These are phyloP conservation scores for Illadopsis cleaveri DNA, from an alignment of 2,113 vertebrate species.

Conservation along the genomic window DNA sequence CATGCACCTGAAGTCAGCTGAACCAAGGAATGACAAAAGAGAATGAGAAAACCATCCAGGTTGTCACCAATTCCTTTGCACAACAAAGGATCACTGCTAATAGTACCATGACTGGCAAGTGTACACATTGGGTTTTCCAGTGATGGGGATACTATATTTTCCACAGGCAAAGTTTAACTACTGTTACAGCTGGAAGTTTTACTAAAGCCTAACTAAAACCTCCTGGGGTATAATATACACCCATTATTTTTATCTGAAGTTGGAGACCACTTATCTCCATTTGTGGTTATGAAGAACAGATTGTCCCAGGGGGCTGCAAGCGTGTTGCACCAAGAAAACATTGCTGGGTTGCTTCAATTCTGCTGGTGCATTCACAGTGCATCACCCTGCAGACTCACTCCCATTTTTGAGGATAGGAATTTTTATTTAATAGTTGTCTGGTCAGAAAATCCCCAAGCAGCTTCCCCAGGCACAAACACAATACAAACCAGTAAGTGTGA, in stretches of 20 bases:
- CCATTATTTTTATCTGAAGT: neutral
- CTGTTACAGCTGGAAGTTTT: neutral
- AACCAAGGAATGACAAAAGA: neutral
- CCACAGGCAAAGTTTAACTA: neutral
- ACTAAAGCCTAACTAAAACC: neutral
- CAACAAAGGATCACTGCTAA: neutral
- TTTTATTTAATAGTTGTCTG: neutral
- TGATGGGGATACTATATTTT: neutral
- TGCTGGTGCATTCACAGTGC: neutral
- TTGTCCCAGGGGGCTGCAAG: neutral
- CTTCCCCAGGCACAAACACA: neutral
- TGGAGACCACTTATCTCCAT: neutral
- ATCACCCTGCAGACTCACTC: neutral
- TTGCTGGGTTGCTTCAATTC: neutral
- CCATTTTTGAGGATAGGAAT: neutral
- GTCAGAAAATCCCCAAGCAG: neutral
- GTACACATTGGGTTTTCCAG: neutral
- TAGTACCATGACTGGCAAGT: neutral
- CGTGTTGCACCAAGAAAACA: neutral
- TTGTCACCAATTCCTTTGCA: accelerated
- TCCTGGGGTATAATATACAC: neutral
- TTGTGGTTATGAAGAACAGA: neutral
- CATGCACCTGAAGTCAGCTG: neutral
- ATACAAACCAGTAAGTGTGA: neutral
- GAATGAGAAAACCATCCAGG: neutral